These are phyloP conservation scores for Capitulum mitella DNA, from an alignment of 2,888 invertebrate genomes.

Conservation along the genomic window DNA sequence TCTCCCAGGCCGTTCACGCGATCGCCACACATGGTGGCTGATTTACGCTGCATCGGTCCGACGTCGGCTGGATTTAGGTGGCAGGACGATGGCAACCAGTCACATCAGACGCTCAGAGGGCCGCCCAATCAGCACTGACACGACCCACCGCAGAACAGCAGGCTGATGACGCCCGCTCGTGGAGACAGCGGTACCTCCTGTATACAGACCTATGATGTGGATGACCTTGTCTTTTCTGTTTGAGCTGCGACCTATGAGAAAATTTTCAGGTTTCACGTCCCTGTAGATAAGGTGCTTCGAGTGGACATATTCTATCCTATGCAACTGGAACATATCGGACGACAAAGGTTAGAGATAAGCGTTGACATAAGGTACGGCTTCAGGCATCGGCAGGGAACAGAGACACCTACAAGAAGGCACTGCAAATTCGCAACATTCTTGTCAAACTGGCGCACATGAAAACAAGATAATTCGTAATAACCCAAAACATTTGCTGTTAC, in stretches of 20 bases:
- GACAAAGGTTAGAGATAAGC: conserved; percentile 14
- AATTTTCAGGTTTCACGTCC: conserved; percentile 99
- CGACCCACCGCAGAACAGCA: background rate
- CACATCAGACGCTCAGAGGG: background rate
- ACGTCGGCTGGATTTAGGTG: too few species aligned
- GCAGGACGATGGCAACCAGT: background rate
- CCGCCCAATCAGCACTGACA: too few species aligned
- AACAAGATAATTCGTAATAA: too few species aligned
- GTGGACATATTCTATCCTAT: conserved; percentile 99
- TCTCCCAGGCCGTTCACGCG: background rate
- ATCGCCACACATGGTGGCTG: too few species aligned
- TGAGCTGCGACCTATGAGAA: conserved; percentile 95
- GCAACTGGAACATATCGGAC: conserved; percentile 60
- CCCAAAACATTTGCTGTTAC: too few species aligned
- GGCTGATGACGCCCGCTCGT: background rate
- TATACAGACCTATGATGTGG: conserved; percentile 80
- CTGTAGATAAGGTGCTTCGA: conserved; percentile 97
- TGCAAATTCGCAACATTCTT: too few species aligned
- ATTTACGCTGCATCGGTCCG: too few species aligned
- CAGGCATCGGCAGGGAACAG: too few species aligned
- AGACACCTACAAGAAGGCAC: too few species aligned
- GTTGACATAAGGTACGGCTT: too few species aligned
- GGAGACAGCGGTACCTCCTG: background rate
- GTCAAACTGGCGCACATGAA: too few species aligned
- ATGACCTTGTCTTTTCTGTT: conserved; percentile 97